Percentiles rank a stretch among this genome's conserved stretches.
Evolutionary conservation across 2,797 vertebrate species (phyloP).

Genomic region (Cynopterus sphinx): DNA sequence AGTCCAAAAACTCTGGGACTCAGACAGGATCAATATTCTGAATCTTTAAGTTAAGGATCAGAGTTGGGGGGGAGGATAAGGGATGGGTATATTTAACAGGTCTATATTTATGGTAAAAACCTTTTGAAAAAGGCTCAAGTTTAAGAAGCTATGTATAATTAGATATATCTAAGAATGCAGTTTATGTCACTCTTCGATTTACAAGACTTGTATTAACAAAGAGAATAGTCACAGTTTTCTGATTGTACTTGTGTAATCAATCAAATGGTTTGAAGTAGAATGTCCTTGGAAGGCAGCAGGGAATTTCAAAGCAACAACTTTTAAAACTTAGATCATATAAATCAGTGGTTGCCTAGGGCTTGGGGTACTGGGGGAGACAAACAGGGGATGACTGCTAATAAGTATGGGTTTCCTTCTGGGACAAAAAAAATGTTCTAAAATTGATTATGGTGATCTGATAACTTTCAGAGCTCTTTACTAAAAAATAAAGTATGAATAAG

Average conservation of each 20-base stretch:
- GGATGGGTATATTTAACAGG: conserved; percentile 40
- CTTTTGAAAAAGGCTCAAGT: conserved; percentile 43
- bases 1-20: conserved; percentile 54
- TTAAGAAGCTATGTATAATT: conserved; percentile 62
- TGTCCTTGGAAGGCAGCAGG: conserved; percentile 10
- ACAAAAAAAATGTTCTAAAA: conserved; percentile 38
- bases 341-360: neutral
- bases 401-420: conserved; percentile 18
- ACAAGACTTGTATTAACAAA: conserved; percentile 53
- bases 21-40: conserved; percentile 68
- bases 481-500: neutral
- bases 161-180: conserved; percentile 53
- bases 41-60: conserved; percentile 70
- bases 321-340: conserved; percentile 32
- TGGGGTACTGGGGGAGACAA: neutral
- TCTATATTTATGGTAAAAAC: conserved; percentile 40
- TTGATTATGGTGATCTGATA: conserved; percentile 17
- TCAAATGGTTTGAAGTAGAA: conserved; percentile 49
- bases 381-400: neutral
- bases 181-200: conserved; percentile 57
- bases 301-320: conserved; percentile 60
- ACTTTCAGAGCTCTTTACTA: neutral
- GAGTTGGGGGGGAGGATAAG: neutral
- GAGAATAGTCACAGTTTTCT: neutral
- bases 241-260: conserved; percentile 25